Base-by-base conservation (phyloP, 2,113 vertebrate species). In the Pantherophis guttatus region DNA sequence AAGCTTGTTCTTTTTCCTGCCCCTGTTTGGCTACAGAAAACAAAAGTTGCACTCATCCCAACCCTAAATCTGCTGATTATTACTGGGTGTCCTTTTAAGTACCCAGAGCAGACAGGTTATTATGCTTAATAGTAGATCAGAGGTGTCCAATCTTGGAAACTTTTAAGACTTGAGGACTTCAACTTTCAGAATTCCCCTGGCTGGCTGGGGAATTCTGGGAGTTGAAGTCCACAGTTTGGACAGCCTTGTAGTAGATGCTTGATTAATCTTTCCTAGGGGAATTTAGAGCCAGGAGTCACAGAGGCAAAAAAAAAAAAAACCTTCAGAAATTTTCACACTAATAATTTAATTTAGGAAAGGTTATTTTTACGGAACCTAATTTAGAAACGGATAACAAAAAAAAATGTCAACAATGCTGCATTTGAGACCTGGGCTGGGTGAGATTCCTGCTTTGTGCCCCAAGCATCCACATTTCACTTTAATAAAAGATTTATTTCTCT, bases 101-200 rank as follows among this genome's bases (percentile, higher is more conserved):
- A 0, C 0, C 21, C 54, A 0, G 4, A 48, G 15, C 13, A 4
- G 33, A 6, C 1, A 1, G 8, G 23, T 75, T 52, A 9, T 48
- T 26, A 59, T 53, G 53, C 54, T 62, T 24, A 33, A 19, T 1
- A 19, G 53, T 53, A 59, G 26, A 19, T 23, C 5, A 15, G 29
- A 29, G 29, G 12, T 70, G 11, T n/a, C 26, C 62, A n/a, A n/a
- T 13, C 29, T 13, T 70, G 29, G 65, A 29, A 70, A 15, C 65
- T 65, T 57, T 65, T 15, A 70, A 70, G 29, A 1, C 62, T n/a
- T 33, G 65, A 3, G 65, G 13, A 70, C 13, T 70, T 70, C 29
- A 7, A 17, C 3, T 33, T 5, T 13, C 65, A 70, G 65, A 17
- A 70, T 70, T 70, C 5, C 29, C 62, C 62, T 24, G 23, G 24